Conservation (phyloP, 2,797 vertebrate genomes). For the Alexandromys oeconomus region DNA sequence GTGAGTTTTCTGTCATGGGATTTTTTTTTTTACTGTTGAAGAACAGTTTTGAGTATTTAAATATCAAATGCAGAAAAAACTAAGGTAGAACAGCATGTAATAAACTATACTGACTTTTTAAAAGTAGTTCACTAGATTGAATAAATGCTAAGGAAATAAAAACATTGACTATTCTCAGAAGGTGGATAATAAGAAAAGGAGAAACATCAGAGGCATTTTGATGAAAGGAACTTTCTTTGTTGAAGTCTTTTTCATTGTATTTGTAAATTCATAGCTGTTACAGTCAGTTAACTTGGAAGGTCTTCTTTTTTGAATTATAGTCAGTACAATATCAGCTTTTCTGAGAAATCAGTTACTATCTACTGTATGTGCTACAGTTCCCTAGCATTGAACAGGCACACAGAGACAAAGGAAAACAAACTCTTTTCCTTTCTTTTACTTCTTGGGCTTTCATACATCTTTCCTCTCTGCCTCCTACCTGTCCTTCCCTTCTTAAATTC, state of each 20-base stretch:
- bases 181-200: neutral
- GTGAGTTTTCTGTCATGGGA: neutral
- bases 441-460: rapidly evolving
- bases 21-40: neutral
- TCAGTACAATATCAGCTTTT: neutral
- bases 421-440: neutral
- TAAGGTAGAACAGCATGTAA: neutral
- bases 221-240: rapidly evolving
- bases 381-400: neutral
- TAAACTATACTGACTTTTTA: neutral
- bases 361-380: neutral
- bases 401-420: neutral
- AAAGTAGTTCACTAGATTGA: neutral
- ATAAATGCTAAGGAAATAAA: neutral
- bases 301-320: neutral
- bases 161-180: neutral
- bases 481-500: neutral
- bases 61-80: neutral
- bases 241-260: neutral
- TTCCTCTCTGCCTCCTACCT: rapidly evolving
- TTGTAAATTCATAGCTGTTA: neutral
- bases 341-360: neutral
- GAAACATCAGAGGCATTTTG: neutral
- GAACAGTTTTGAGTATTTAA: neutral
- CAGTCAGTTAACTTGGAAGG: neutral